Evolutionary conservation across 1,140 invertebrate species (phyloP), one percentile per base, ranked within the genome.

Genomic region (Oncopodura yosiiana): DNA sequence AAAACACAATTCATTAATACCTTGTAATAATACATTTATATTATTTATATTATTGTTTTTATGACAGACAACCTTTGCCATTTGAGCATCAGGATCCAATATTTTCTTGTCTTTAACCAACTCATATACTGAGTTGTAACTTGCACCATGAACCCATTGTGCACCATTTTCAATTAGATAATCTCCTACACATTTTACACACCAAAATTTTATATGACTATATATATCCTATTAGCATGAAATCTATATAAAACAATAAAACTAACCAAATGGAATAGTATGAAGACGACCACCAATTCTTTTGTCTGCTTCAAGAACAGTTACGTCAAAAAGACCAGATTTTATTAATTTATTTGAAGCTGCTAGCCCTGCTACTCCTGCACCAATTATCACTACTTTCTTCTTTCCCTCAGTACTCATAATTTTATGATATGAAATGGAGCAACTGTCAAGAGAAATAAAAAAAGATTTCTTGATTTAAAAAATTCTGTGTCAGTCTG

Each of bases 61-160:
- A n/a, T n/a, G n/a, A n/a, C n/a, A n/a, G n/a, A n/a, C n/a, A n/a
- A n/a, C n/a, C n/a, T n/a, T n/a, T n/a, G n/a, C n/a, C n/a, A n/a
- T n/a, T n/a, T n/a, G n/a, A n/a, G n/a, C n/a, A n/a, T n/a, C n/a
- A n/a, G 23, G 2, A 14, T 44, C n/a, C 24, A 44, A 14, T 8
- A 44, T 26, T 9, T 26, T 26, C 2, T 26, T 14, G 16, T 21
- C 19, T 2, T 44, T 44, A 3, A 8, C 42, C 5, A 44, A 29
- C n/a, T 44, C 23, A 12, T 26, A 44, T 14, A 44, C 12, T 9
- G 9, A 8, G n/a, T 44, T 44, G 23, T 26, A 21, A 11, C 64
- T 44, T 58, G 66, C 61, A 8, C 74, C 74, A 62, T 75, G 74
- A 46, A 75, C 65, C 69, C 72, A 75, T 56, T 74, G 72, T 11